Percentiles rank a stretch among this genome's conserved stretches.
phyloP scores from a whole-genome alignment of 2,113 vertebrate species.

The Scomber colias region DNA sequence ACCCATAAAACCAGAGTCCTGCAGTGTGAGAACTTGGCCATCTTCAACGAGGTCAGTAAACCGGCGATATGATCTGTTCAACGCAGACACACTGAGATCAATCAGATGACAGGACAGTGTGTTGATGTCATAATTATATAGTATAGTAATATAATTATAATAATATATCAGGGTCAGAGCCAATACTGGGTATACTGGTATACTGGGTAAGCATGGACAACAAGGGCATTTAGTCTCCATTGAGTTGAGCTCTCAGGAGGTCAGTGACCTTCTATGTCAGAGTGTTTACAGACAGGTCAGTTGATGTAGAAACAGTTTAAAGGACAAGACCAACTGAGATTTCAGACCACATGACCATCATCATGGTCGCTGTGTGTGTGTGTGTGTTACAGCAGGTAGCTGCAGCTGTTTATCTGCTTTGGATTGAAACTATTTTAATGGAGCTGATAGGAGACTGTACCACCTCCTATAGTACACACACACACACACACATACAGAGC shows the following conservation, averaged over 20 bases:
- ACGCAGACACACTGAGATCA: background rate
- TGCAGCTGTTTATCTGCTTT: constrained; percentile 29
- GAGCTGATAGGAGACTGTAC: constrained; percentile 40
- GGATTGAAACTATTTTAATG: constrained; percentile 71
- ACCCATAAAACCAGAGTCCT: constrained; percentile 91
- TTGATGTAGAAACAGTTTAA: background rate
- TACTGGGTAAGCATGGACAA: background rate
- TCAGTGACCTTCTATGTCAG: background rate
- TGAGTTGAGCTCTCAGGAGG: background rate
- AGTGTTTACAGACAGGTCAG: too few relatives aligned
- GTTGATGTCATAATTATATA: background rate
- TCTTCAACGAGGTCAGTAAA: constrained; percentile 89
- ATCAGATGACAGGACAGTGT: background rate
- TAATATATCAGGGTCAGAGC: too few relatives aligned
- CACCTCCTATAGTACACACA: constrained; percentile 55
- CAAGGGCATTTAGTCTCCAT: too few relatives aligned
- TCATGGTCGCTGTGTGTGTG: background rate
- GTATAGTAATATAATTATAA: too few relatives aligned
- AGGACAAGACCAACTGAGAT: constrained; percentile 15
- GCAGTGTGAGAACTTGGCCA: constrained; percentile 85
- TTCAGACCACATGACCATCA: constrained; percentile 17
- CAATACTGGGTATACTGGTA: too few relatives aligned
- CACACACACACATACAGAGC: constrained; percentile 21
- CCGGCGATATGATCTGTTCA: background rate
- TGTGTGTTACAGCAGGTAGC: constrained; percentile 25